Evolutionary conservation across 2,797 vertebrate species (phyloP).

Genomic region (Pygocentrus nattereri): DNA sequence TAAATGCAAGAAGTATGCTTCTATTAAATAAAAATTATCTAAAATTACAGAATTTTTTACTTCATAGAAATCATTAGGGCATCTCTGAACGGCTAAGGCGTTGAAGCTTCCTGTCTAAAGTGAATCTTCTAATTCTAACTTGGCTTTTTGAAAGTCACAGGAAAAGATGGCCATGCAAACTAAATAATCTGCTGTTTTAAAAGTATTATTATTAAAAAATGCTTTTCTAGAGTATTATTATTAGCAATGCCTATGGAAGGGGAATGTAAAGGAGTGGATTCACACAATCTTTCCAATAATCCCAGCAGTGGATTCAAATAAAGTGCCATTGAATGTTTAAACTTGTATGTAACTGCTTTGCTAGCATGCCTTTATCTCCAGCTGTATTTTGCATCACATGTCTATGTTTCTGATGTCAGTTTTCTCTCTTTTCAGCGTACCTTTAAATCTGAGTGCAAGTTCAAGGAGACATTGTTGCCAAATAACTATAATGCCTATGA

Average conservation of each 20-base stretch:
- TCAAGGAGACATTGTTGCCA: slow-evolving; percentile 92
- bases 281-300: background rate
- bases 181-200: too few species aligned
- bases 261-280: background rate
- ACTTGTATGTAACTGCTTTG: background rate
- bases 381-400: background rate
- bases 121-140: background rate
- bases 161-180: background rate
- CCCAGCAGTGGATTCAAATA: too few species aligned
- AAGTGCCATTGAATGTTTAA: background rate
- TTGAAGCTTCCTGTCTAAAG: too few species aligned
- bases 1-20: too few species aligned
- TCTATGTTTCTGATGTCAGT: background rate
- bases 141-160: background rate
- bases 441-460: slow-evolving; percentile 94
- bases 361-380: background rate
- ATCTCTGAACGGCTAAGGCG: background rate
- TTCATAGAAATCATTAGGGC: too few species aligned
- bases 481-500: slow-evolving; percentile 98
- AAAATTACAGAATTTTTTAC: too few species aligned
- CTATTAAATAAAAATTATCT: too few species aligned
- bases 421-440: slow-evolving; percentile 76
- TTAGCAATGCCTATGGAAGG: background rate
- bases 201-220: too few species aligned
- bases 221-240: background rate